Evolutionary conservation across 2,797 vertebrate species (phyloP), one percentile per base, ranked within the genome.

Genomic region (Falco naumanni): DNA sequence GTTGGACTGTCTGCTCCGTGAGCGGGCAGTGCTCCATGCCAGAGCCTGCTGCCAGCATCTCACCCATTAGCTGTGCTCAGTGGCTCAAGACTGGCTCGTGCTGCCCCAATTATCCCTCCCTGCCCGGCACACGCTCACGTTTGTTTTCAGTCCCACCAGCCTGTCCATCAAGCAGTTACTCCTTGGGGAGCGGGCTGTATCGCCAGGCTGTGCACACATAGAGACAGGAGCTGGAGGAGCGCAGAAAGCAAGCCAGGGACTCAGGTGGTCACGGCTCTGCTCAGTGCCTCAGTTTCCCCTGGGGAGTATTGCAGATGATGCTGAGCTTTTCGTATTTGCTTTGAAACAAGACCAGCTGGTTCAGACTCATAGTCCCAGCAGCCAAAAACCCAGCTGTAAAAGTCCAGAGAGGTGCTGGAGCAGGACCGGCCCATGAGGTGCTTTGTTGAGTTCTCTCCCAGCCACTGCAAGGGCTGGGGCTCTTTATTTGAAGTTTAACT

Each of bases 121-220:
- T 2, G 31, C 90, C 74, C 48, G 0, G 59, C 89, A 89, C 84
- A 71, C 0, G 0, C 81, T 84, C 0, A 2, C 3, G 8, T 61
- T 88, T 85, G 70, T 69, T 82, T 86, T 51, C 72, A 80, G 20
- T 75, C 64, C 84, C 92, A 94, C 92, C 94, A 95, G 86, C 75
- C 78, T 75, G 93, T 64, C 92, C 65, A 51, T 91, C 61, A 80
- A 85, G 31, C 65, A n/a, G 64, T 37, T 19, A 34, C 54, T 93
- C 92, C 76, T 2, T 29, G 29, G 88, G 75, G 90, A 93, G 9
- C 0, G 0, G 34, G 66, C 90, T 59, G 82, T 21, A 31, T 21
- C 8, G 14, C 54, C 0, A 4, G 82, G 83, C 75, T 56, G 16
- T 33, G 87, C 48, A 3, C 0, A 1, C 51, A 43, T 1, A 1